A percentile compares a stretch with the other conserved stretches of the same genome.
Conservation (phyloP, 2,113 vertebrate genomes). For the Thryonomys swinderianus region DNA sequence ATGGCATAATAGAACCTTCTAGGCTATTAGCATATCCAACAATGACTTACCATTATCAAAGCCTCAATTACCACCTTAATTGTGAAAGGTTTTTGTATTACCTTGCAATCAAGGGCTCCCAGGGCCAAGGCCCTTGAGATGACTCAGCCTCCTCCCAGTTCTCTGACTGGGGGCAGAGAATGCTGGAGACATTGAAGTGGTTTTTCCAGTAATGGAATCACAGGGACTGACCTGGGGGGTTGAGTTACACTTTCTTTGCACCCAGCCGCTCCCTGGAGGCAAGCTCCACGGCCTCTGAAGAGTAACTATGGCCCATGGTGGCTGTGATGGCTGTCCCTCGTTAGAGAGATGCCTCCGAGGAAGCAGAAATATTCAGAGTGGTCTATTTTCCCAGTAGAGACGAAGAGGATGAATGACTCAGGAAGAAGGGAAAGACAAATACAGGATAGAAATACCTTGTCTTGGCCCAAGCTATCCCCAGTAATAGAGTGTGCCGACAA, state of each 20-base stretch:
- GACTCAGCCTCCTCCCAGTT: not conserved
- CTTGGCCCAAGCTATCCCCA: not conserved
- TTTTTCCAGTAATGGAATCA: not conserved
- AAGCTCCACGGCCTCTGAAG: not conserved
- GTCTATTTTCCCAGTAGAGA: not conserved
- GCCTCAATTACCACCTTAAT: not conserved
- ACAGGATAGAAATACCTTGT: not conserved
- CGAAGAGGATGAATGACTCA: not conserved
- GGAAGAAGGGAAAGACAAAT: not conserved
- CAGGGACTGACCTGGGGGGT: not conserved
- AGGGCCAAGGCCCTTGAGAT: not conserved
- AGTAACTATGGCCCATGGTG: not conserved
- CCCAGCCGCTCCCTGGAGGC: not conserved
- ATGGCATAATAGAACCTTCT: not conserved
- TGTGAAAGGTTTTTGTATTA: not conserved
- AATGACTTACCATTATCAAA: not conserved
- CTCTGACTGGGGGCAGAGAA: not conserved
- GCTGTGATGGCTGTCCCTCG: not conserved
- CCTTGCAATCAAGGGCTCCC: not conserved
- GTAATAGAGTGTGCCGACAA: not conserved
- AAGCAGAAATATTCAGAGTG: not conserved
- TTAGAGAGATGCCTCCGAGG: not conserved
- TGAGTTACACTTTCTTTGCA: not conserved
- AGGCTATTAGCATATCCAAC: not conserved
- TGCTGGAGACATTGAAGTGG: not conserved